These are phyloP conservation scores for Pteromalus puparum DNA, from an alignment of 1,140 invertebrate species.

Conservation along the genomic window DNA sequence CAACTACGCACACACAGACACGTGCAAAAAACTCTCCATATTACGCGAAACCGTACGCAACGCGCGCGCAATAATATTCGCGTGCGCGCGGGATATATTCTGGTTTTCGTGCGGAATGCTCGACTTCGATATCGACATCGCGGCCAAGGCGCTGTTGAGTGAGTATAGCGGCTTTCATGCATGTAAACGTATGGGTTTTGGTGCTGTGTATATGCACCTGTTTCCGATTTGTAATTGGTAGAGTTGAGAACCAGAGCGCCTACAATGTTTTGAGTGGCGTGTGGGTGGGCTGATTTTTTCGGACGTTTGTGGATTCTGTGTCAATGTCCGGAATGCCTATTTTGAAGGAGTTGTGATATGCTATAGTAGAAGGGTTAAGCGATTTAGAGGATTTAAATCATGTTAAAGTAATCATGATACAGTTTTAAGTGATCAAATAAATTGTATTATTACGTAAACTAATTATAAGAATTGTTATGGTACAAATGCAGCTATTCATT, in stretches of 20 bases:
- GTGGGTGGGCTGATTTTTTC: neutral
- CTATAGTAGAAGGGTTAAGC: too few relatives aligned
- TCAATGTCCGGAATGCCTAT: neutral
- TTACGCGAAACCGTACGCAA: neutral
- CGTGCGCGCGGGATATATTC: neutral
- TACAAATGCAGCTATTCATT: too few relatives aligned
- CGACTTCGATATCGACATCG: conserved; percentile 15
- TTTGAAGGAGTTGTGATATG: neutral
- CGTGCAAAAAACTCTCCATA: neutral
- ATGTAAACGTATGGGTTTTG: too few relatives aligned
- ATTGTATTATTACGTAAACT: too few relatives aligned
- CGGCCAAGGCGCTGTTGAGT: conserved; percentile 35
- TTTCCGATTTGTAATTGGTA: neutral
- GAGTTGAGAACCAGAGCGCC: neutral
- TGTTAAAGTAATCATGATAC: too few relatives aligned
- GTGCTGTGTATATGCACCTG: neutral
- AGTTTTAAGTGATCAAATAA: too few relatives aligned
- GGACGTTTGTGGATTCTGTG: neutral
- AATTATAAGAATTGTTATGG: too few relatives aligned
- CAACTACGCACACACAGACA: neutral
- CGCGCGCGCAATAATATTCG: neutral
- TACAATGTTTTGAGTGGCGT: neutral
- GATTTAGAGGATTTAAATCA: too few relatives aligned
- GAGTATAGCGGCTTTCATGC: conserved; percentile 11
- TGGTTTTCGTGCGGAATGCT: neutral